A percentile compares a stretch with the other conserved stretches of the same genome.
These are phyloP conservation scores for Neosilurus hyrtlii DNA, from an alignment of 2,797 vertebrate genomes.

Conservation along the genomic window DNA sequence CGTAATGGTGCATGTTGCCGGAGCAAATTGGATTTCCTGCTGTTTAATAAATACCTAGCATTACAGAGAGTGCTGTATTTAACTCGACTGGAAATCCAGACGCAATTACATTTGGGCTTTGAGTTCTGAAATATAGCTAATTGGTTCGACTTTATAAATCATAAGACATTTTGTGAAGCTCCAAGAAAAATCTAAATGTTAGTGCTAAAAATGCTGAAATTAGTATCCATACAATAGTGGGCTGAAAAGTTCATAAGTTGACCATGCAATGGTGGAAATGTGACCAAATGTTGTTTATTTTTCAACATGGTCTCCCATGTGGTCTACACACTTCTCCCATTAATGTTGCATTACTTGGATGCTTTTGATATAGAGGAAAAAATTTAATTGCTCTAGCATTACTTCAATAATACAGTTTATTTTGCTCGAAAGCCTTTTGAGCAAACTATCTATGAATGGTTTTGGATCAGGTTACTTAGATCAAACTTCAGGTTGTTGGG, in stretches of 20 bases:
- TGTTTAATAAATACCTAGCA: constrained; percentile 4
- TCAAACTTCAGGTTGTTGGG: background rate
- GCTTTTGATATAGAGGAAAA: too few species aligned
- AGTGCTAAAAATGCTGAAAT: background rate
- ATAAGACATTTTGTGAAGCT: background rate
- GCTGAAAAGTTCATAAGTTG: too few species aligned
- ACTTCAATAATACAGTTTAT: background rate
- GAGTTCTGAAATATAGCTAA: background rate
- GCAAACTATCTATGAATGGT: constrained; percentile 4
- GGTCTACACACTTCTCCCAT: too few species aligned
- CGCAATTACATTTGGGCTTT: background rate
- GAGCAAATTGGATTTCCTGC: background rate
- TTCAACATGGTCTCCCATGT: too few species aligned
- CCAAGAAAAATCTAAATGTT: background rate
- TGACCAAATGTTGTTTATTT: too few species aligned
- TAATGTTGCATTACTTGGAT: too few species aligned
- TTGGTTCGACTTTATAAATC: constrained; percentile 2
- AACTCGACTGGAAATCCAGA: background rate
- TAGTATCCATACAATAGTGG: background rate
- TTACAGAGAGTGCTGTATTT: background rate
- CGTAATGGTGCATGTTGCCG: background rate
- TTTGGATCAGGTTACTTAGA: background rate
- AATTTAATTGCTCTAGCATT: too few species aligned
- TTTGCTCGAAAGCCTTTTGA: background rate
- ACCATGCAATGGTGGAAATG: too few species aligned